These are phyloP conservation scores for Orchesella cincta DNA, from an alignment of 1,140 invertebrate genomes.

Conservation along the genomic window DNA sequence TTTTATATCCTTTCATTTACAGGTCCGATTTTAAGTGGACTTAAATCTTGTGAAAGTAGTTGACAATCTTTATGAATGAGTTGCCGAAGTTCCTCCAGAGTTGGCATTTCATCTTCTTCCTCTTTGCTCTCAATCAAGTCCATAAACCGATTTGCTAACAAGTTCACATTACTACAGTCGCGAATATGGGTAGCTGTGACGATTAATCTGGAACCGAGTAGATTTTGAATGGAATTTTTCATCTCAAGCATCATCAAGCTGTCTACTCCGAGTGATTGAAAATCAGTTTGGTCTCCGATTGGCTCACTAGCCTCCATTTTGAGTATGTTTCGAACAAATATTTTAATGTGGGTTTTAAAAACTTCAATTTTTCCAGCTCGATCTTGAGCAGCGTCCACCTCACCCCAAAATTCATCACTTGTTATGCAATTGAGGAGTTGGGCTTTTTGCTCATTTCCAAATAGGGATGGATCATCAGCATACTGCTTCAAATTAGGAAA, in stretches of 20 bases:
- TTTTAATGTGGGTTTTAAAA: conserved; percentile 4
- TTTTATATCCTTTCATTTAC: background rate
- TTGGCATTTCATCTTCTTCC: background rate
- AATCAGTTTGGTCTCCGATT: background rate
- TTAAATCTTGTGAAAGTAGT: background rate
- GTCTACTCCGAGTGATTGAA: background rate
- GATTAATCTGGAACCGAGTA: background rate
- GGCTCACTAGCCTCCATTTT: background rate
- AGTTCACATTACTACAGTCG: background rate
- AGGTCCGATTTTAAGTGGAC: background rate
- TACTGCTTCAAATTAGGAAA: background rate
- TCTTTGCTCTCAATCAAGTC: background rate
- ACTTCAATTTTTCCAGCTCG: background rate
- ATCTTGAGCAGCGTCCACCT: background rate
- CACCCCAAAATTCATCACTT: background rate
- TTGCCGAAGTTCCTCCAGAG: background rate
- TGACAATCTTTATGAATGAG: background rate
- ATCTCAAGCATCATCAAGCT: background rate
- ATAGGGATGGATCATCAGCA: conserved; percentile 1
- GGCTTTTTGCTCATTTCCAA: background rate
- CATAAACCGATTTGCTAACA: background rate
- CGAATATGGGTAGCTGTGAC: background rate
- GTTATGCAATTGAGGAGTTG: background rate
- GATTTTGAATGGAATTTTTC: conserved; percentile 16
- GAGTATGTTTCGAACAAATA: background rate